Base-by-base conservation (phyloP, 2,888 invertebrate genomes). In the Exephanes ischioxanthus region DNA sequence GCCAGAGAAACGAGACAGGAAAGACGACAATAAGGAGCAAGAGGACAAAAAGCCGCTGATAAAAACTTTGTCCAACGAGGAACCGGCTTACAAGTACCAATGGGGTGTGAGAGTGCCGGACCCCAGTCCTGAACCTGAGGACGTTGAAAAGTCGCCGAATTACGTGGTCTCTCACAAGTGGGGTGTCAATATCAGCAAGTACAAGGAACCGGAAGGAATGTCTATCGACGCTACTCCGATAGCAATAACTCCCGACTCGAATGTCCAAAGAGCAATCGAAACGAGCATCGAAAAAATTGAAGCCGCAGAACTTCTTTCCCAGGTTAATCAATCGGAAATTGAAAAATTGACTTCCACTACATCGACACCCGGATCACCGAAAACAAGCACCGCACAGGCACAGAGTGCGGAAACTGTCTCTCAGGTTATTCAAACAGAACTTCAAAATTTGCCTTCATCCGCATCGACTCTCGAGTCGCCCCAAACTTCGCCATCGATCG, bases 11-110 rank as follows among this genome's bases (percentile, higher is more conserved):
- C 87, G 81, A 16, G 85, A 89, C 3, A 90, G 88, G 58, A 88
- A 90, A 45, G 89, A 90, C 3, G 89, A 91, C 19, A 88, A 88
- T 73, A 88, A 90, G 73, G 87, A 90, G 72, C 86, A 89, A 83
- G 88, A 90, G 45, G 76, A 89, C 14, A 91, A 90, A 87, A 91
- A 90, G 61, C 91, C 92, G 0, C 88, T 90, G 30, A 89, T 90
- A 77, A 89, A 90, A 45, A 88, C 88, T 45, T 68, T 81, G 0
- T 70, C 63, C 26, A 63, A 87, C 61, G 73, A 48, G 30, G 84
- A 82, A n/a, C 37, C 9, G 22, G 30, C 41, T 51, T 88, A 87
- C 70, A 87, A 86, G 55, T 85, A 83, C 80, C 87, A 89, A n/a
- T 90, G 90, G 92, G 91, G 90, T 76, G 90, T 90, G 22, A 92